A percentile compares a stretch with the other conserved stretches of the same genome.
These are phyloP conservation scores for Lepidocyrtoides sp. DNA, from an alignment of 2,888 invertebrate species.

Conservation along the genomic window DNA sequence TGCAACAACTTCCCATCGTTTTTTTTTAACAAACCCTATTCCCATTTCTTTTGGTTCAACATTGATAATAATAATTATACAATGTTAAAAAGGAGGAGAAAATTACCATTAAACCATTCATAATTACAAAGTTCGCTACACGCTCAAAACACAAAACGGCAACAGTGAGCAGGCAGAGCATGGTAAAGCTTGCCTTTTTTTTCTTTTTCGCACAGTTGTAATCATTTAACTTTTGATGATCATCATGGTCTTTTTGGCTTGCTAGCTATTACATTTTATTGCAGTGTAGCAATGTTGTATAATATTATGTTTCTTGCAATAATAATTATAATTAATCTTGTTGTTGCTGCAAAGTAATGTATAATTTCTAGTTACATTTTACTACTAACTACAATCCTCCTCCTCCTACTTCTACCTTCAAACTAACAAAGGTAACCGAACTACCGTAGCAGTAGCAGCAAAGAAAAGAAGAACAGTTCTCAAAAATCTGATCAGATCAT, in stretches of 20 bases:
- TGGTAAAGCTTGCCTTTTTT: conserved; percentile 23
- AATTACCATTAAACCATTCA: conserved; percentile 52
- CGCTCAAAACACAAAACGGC: conserved; percentile 19
- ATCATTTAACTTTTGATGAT: conserved; percentile 53
- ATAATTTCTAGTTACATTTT: conserved; percentile 39
- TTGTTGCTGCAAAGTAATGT: conserved; percentile 20
- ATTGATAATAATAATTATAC: conserved; percentile 52
- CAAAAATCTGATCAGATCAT: conserved; percentile 42
- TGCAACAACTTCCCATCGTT: conserved; percentile 31
- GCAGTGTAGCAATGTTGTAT: conserved; percentile 26
- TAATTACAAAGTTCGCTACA: conserved; percentile 57
- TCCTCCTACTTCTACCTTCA: conserved; percentile 25
- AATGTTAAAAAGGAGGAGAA: conserved; percentile 62
- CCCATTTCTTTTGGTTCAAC: background rate
- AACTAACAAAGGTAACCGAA: background rate
- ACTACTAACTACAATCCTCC: conserved; percentile 1
- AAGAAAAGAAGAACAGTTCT: conserved; percentile 27
- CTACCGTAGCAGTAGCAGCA: conserved; percentile 16
- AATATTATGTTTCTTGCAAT: conserved; percentile 29
- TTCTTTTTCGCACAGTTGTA: conserved; percentile 51
- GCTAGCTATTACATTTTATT: conserved; percentile 48
- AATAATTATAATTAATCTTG: conserved; percentile 47
- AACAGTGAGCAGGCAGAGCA: conserved; percentile 25
- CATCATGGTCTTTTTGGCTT: conserved; percentile 14
- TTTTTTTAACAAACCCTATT: conserved; percentile 26